phyloP scores from a whole-genome alignment of 2,797 vertebrate species.

The Protonibea diacanthus region DNA sequence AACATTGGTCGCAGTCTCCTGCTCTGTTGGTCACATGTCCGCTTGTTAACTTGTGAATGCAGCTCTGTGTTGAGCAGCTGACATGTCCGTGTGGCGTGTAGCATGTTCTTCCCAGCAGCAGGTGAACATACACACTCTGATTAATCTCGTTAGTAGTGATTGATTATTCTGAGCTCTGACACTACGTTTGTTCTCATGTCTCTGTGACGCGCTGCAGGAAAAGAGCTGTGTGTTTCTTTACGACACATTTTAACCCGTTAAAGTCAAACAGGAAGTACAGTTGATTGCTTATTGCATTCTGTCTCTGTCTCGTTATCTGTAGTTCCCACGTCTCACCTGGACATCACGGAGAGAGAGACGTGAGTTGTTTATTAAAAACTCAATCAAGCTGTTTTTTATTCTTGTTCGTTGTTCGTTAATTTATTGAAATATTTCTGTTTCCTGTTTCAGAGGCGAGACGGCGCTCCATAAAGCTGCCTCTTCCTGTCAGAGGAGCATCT shows the following conservation, averaged over 20 bases:
- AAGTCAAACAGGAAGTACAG: too few species aligned
- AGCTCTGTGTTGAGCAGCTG: neutral
- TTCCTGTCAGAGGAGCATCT: conserved; percentile 91
- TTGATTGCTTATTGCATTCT: too few species aligned
- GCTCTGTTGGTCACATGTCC: too few species aligned
- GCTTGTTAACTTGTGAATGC: neutral
- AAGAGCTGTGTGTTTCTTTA: too few species aligned
- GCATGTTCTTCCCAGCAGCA: neutral
- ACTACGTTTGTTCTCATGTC: neutral
- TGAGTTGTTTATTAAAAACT: conserved; percentile 78
- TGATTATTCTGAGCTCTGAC: neutral
- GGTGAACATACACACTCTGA: neutral
- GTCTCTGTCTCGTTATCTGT: conserved; percentile 30
- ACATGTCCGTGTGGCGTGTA: too few species aligned
- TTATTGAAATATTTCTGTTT: neutral
- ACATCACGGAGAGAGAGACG: conserved; percentile 90
- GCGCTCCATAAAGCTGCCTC: conserved; percentile 93
- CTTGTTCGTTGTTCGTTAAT: neutral
- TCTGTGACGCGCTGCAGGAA: neutral
- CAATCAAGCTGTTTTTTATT: neutral
- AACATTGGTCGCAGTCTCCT: too few species aligned
- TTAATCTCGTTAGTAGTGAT: neutral
- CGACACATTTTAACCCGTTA: too few species aligned
- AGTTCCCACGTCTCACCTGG: conserved; percentile 92
- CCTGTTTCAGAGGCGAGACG: conserved; percentile 90